Conservation (phyloP, 1,140 invertebrate genomes). For the Cotesia typhae region DNA sequence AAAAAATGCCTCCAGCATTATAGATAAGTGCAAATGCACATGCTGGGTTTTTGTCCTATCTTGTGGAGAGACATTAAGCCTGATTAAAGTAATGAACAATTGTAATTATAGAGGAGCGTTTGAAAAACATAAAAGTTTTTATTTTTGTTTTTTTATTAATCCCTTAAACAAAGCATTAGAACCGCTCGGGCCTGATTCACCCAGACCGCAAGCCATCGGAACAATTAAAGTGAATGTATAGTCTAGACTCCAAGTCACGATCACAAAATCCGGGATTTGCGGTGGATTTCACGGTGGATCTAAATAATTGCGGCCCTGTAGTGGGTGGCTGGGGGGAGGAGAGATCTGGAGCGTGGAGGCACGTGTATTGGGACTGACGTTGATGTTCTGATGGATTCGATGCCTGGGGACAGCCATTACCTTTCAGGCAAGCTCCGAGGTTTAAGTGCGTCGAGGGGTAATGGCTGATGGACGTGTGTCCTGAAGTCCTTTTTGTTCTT, state of each 20-base stretch:
- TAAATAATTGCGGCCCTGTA: too few relatives aligned
- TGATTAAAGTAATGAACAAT: conserved; percentile 1
- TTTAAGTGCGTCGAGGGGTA: conserved; percentile 39
- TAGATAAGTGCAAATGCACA: too few relatives aligned
- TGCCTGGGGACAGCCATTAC: conserved; percentile 58
- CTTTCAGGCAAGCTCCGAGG: conserved; percentile 54
- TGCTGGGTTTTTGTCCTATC: too few relatives aligned
- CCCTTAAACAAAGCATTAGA: neutral
- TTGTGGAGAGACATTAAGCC: too few relatives aligned
- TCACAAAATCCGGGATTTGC: too few relatives aligned
- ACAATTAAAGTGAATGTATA: too few relatives aligned
- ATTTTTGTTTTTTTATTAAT: too few relatives aligned
- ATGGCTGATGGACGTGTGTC: neutral
- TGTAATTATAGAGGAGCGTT: too few relatives aligned
- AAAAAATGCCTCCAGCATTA: conserved; percentile 11
- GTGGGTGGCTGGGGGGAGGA: conserved; percentile 40
- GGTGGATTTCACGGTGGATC: too few relatives aligned
- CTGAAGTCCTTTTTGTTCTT: neutral
- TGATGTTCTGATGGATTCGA: conserved; percentile 44
- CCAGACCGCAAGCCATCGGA: conserved; percentile 35
- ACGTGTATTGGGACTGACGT: conserved; percentile 53
- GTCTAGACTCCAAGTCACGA: too few relatives aligned
- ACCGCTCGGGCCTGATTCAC: neutral
- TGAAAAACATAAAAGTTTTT: too few relatives aligned
- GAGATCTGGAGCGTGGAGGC: conserved; percentile 57